Conservation (phyloP, 2,888 invertebrate species). For the Hesperia comma region DNA sequence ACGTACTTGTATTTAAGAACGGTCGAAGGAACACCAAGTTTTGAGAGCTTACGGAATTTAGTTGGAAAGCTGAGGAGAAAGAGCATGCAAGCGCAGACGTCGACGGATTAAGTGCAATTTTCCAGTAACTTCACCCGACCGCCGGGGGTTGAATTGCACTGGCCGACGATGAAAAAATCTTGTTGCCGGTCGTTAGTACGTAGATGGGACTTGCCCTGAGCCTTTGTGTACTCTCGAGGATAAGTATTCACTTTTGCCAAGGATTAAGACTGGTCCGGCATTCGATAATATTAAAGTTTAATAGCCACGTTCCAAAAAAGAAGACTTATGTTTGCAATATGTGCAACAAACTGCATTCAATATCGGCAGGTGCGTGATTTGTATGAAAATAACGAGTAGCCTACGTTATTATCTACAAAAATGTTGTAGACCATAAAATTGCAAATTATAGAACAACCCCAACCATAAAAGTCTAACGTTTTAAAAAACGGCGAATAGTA, state of each 20-base stretch:
- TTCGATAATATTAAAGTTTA: not conserved
- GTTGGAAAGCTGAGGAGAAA: constrained; percentile 17
- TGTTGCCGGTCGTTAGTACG: constrained; percentile 16
- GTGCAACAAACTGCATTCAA: too few species aligned
- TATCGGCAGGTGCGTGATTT: too few species aligned
- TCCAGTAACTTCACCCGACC: constrained; percentile 58
- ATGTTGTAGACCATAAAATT: too few species aligned
- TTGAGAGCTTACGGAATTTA: constrained; percentile 7
- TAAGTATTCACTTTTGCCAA: not conserved
- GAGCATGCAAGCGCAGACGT: constrained; percentile 18
- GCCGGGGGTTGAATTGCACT: constrained; percentile 48
- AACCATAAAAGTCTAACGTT: too few species aligned
- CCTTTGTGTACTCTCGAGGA: constrained; percentile 3
- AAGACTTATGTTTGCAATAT: too few species aligned
- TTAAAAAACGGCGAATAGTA: too few species aligned
- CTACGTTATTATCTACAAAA: too few species aligned
- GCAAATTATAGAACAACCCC: too few species aligned
- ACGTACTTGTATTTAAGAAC: not conserved
- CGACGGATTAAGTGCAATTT: constrained; percentile 72
- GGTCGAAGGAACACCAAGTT: constrained; percentile 8
- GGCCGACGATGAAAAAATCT: constrained; percentile 40
- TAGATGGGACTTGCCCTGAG: not conserved
- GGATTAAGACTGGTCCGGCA: not conserved
- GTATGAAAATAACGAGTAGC: too few species aligned
- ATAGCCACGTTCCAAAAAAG: too few species aligned